A percentile compares a stretch with the other conserved stretches of the same genome.
Evolutionary conservation across 2,113 vertebrate species (phyloP).

Genomic region (Bos indicus): DNA sequence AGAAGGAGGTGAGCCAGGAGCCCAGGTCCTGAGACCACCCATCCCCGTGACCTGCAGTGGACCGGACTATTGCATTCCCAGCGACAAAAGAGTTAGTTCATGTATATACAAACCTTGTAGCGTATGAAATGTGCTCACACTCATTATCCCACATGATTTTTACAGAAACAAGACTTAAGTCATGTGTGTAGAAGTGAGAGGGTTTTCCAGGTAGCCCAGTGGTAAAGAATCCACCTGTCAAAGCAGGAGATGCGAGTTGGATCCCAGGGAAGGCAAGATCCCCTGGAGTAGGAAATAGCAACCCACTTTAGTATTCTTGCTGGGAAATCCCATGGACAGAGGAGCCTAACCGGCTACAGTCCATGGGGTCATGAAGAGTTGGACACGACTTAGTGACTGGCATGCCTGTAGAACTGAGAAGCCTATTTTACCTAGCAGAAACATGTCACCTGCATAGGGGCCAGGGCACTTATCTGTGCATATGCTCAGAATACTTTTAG

Average conservation of each 20-base stretch:
- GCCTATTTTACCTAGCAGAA: background rate
- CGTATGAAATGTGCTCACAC: background rate
- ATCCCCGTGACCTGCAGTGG: background rate
- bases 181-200: background rate
- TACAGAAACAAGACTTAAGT: background rate
- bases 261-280: background rate
- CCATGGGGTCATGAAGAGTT: fast-evolving
- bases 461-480: background rate
- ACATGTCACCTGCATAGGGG: background rate
- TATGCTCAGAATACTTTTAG: background rate
- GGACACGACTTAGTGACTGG: background rate
- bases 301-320: background rate
- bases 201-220: background rate
- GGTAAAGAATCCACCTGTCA: background rate
- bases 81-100: background rate
- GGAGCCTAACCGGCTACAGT: background rate
- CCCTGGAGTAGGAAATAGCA: background rate
- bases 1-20: background rate
- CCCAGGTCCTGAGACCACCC: too few species aligned
- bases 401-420: background rate
- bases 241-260: background rate
- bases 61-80: background rate
- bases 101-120: background rate
- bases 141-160: background rate
- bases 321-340: background rate